Percentiles rank a stretch among this genome's conserved stretches.
Evolutionary conservation across 2,113 vertebrate species (phyloP).

Genomic region (Copsychus sechellarum): DNA sequence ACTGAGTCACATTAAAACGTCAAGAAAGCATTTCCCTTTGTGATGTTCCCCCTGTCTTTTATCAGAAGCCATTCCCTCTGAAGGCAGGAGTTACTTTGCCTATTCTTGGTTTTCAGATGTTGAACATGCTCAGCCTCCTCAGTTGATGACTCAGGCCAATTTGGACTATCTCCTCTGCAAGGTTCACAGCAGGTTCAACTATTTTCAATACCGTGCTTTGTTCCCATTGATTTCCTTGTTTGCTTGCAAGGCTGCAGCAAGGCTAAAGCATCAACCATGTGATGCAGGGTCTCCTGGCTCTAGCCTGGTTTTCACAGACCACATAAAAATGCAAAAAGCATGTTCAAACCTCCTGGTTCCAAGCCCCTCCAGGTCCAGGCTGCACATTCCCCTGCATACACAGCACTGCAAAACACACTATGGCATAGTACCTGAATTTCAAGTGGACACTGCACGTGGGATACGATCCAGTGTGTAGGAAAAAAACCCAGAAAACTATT

Average conservation of each 20-base stretch:
- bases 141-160: neutral
- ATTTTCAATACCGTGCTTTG: neutral
- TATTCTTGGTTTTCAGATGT: neutral
- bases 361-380: neutral
- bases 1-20: neutral
- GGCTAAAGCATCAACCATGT: rapidly evolving
- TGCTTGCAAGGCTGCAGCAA: neutral
- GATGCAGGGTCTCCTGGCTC: neutral
- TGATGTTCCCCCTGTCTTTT: neutral
- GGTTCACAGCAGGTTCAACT: neutral
- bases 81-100: neutral
- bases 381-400: neutral
- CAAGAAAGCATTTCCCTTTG: conserved; percentile 17
- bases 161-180: neutral
- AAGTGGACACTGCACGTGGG: neutral
- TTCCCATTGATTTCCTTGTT: neutral
- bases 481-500: neutral
- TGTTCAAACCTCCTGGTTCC: neutral
- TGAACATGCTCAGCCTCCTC: neutral
- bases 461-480: neutral
- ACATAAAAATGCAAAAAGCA: neutral
- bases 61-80: neutral
- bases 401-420: neutral
- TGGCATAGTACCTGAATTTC: neutral
- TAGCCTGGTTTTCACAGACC: neutral